These are phyloP conservation scores for Cancer borealis DNA, from an alignment of 2,888 invertebrate genomes.

Conservation along the genomic window DNA sequence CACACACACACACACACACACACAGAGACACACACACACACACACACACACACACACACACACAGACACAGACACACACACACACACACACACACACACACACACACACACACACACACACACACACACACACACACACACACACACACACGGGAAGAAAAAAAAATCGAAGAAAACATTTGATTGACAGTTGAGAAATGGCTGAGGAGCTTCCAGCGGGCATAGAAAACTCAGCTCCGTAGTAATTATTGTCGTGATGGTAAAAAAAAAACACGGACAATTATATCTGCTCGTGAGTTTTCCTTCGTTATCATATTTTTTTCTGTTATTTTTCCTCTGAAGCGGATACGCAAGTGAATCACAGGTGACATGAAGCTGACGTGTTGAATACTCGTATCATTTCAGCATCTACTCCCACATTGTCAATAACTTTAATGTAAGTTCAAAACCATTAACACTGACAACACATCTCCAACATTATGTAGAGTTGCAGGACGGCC, in stretches of 20 bases:
- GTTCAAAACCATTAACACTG: not conserved
- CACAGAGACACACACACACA: not conserved
- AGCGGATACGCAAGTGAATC: not conserved
- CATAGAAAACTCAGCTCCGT: not conserved
- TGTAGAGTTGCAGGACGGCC: not conserved
- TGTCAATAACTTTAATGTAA: too few relatives aligned
- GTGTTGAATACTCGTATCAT: not conserved
- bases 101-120: not conserved
- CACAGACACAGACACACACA: not conserved
- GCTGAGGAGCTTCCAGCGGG: not conserved
- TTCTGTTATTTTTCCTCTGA: not conserved
- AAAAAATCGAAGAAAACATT: not conserved
- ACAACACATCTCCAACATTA: not conserved
- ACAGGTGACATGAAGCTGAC: not conserved
- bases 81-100: too few relatives aligned
- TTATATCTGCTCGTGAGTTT: not conserved
- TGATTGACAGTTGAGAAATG: not conserved
- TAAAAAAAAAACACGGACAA: not conserved
- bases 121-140: not conserved
- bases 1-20: not conserved
- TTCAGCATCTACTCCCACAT: not conserved
- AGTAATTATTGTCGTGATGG: not conserved
- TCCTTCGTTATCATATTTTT: not conserved
- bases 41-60: slow-evolving; percentile 32
- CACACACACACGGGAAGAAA: not conserved